Evolutionary conservation across 2,113 vertebrate species (phyloP), one percentile per base, ranked within the genome.

Genomic region (Rhinogobius similis): DNA sequence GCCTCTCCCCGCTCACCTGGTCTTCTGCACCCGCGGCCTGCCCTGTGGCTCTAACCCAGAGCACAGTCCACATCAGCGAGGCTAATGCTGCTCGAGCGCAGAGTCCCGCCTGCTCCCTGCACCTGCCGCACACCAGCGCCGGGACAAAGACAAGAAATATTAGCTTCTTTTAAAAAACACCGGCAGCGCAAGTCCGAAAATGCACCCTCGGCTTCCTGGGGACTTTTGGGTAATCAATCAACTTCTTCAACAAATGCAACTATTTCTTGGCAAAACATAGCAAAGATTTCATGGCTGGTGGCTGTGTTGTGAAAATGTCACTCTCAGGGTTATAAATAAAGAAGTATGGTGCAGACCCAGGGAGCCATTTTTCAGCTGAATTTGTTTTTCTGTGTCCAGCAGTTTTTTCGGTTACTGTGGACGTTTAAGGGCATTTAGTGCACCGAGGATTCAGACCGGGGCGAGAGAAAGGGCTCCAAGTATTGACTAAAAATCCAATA

Each of bases 291-390:
- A 73, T 71, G 68, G 70, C 67, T 68, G 76, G 82, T 83, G 68
- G 73, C 70, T 56, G 53, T 39, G 24, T 63, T 65, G 81, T 77
- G 72, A 81, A 86, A 79, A 77, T 82, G 82, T 86, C 84, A 75
- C 62, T 79, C 77, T 12, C 21, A 23, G 64, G 68, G 69, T 61
- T 76, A 76, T 82, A 82, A 82, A 87, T 84, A 76, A 68, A 76
- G 70, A 77, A 50, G 76, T 73, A 76, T 75, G 69, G 64, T 4
- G 69, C 65, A 32, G 55, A 72, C 66, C 67, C 2, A 11, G 62
- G 55, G 74, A 76, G 65, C 29, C 65, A 61, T 81, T 82, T 76
- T 68, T 84, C 67, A 73, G 32, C 38, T 3, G 41, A 62, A 48
- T 72, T 77, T 70, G 71, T 80, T 77, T 76, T 67, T 32, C 46